Base-by-base conservation (phyloP, 2,888 invertebrate genomes). In the Clusia tigrina region DNA sequence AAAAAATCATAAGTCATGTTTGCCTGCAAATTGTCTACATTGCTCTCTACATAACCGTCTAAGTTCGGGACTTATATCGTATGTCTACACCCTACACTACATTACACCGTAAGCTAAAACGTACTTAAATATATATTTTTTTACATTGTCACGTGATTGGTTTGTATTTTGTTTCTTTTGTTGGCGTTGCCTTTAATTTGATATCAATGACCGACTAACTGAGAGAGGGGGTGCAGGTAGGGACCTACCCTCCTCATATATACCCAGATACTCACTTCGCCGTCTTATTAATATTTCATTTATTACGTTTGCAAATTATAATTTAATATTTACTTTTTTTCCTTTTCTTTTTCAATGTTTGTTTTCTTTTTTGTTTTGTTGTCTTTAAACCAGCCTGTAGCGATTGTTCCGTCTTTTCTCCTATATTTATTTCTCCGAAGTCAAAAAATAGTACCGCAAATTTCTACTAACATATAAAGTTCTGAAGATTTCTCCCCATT, bases 341-440 rank as follows among this genome's bases (percentile, higher is more conserved):
- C 42, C 42, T 42, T n/a, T 42, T 12, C 3, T 42, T 42, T 42
- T 42, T 12, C 9, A 12, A 3, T 6, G 9, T 42, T 54, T 12
- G 32, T 42, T 42, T 42, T 42, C 9, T 15, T 12, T 6, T 32
- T 53, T 53, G 23, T 17, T 38, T 24, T 53, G 18, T 48, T 22
- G 48, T 24, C 59, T 64, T 71, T 68, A 71, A 64, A 71, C 67
- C 72, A 72, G 72, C 71, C 72, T 71, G 71, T 69, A 71, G 69
- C 71, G 67, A 15, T 42, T n/a, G n/a, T 15, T 15, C 3, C n/a
- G n/a, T 42, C n/a, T 42, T n/a, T n/a, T 12, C 32, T 5, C 32
- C 5, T 12, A 32, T 12, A 32, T 32, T n/a, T 9, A 32, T 32
- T 32, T 32, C 32, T 12, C 5, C 12, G 6, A 32, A 32, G 32